phyloP scores from a whole-genome alignment of 2,888 invertebrate species.

The Pollenia labialis region DNA sequence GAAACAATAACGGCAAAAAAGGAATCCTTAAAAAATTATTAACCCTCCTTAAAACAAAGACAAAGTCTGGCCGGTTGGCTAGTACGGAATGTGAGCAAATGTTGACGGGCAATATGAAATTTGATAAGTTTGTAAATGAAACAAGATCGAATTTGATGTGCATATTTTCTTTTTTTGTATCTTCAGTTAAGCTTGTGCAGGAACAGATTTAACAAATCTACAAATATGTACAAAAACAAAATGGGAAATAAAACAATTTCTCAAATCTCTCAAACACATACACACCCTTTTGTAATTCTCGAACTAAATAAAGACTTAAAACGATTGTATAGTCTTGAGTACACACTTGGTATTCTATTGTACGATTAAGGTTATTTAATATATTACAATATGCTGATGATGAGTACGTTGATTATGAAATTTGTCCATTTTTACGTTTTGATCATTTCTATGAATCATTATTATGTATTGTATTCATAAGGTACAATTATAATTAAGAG shows the following conservation, averaged over 20 bases:
- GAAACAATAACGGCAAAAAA: constrained; percentile 18
- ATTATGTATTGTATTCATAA: constrained; percentile 42
- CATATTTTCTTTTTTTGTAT: constrained; percentile 1
- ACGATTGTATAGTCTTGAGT: constrained; percentile 29
- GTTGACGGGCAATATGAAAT: constrained; percentile 59
- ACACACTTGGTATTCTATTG: not conserved
- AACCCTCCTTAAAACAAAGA: constrained; percentile 55
- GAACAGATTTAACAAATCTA: constrained; percentile 64
- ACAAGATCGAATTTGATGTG: constrained; percentile 41
- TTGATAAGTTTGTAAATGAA: constrained; percentile 68
- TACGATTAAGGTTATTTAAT: constrained; percentile 16
- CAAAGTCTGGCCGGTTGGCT: constrained; percentile 28
- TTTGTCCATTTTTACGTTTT: constrained; percentile 33
- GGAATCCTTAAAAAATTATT: constrained; percentile 63
- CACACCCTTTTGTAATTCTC: constrained; percentile 28
- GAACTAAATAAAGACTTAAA: constrained; percentile 6
- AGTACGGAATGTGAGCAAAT: constrained; percentile 33
- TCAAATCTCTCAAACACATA: not conserved
- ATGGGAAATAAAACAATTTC: constrained; percentile 34
- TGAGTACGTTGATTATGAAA: constrained; percentile 31
- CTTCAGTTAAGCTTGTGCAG: constrained; percentile 46
- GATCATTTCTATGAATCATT: not conserved
- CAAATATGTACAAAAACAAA: constrained; percentile 40
- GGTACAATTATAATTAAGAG: constrained; percentile 63
- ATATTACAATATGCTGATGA: constrained; percentile 24